These are phyloP conservation scores for Odocoileus virginianus DNA, from an alignment of 2,113 vertebrate genomes.

Conservation along the genomic window DNA sequence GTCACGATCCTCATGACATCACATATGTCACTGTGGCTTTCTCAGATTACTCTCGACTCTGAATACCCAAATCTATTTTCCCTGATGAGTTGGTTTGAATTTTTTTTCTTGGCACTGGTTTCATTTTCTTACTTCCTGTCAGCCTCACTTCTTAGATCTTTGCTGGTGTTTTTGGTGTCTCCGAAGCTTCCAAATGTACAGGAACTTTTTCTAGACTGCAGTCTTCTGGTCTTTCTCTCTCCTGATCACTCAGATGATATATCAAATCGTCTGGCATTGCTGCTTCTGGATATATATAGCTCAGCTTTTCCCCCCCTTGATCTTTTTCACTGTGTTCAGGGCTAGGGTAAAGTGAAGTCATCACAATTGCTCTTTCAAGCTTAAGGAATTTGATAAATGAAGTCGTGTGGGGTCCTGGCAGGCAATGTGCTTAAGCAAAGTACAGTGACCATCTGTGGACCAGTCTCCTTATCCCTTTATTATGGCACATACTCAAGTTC, in stretches of 20 bases:
- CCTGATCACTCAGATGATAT: conserved; percentile 15
- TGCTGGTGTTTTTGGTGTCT: not conserved
- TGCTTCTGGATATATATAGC: not conserved
- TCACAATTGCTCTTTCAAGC: conserved; percentile 42
- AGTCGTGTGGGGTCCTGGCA: conserved; percentile 52
- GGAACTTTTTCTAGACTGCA: not conserved
- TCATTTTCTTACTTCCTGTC: not conserved
- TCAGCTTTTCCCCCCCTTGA: not conserved
- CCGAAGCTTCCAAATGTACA: not conserved
- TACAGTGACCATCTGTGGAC: conserved; percentile 49
- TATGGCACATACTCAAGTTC: conserved; percentile 32
- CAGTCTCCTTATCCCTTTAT: conserved; percentile 22
- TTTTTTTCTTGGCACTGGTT: not conserved
- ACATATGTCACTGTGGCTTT: conserved; percentile 31
- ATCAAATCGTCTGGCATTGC: not conserved
- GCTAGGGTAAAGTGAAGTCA: conserved; percentile 32
- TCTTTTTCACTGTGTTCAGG: not conserved
- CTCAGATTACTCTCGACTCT: not conserved
- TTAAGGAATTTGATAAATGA: conserved; percentile 59
- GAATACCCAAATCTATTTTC: not conserved
- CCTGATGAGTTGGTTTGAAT: not conserved
- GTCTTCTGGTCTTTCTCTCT: conserved; percentile 4
- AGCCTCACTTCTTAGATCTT: not conserved
- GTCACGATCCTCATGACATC: conserved; percentile 27
- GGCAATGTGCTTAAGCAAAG: not conserved